Evolutionary conservation across 1,140 invertebrate genomes (phyloP).

Genomic region (Chionoecetes opilio): DNA sequence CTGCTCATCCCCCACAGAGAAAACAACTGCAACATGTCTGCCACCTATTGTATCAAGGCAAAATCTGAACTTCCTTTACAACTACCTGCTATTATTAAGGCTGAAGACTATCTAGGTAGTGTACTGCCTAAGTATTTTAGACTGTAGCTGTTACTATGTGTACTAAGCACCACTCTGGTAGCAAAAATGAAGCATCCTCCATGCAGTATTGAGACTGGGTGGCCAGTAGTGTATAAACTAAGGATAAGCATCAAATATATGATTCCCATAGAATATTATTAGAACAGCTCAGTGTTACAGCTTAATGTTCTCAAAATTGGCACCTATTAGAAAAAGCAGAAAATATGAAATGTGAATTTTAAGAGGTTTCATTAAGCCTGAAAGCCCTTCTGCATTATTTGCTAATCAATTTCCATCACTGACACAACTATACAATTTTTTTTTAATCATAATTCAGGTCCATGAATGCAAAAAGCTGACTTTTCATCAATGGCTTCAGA

Average conservation of each 20-base stretch:
- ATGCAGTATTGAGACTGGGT: constrained; percentile 28
- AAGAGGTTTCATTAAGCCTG: neutral
- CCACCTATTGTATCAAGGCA: neutral
- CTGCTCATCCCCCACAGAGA: constrained; percentile 1
- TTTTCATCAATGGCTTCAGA: neutral
- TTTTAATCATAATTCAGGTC: neutral
- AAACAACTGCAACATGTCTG: neutral
- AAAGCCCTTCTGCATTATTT: neutral
- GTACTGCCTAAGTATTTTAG: constrained; percentile 20
- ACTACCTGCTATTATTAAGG: neutral
- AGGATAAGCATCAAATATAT: constrained; percentile 7
- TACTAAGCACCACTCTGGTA: neutral
- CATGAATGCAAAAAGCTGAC: neutral
- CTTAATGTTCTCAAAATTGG: constrained; percentile 10
- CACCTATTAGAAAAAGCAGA: neutral
- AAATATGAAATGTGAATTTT: neutral
- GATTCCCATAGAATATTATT: neutral
- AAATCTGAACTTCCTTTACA: constrained; percentile 29
- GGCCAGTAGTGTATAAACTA: constrained; percentile 20
- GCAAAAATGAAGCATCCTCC: constrained; percentile 28
- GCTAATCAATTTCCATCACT: neutral
- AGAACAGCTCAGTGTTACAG: neutral
- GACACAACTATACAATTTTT: neutral
- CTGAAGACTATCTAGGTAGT: neutral
- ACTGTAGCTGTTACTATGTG: constrained; percentile 27